Base-by-base conservation (phyloP, 2,888 invertebrate species). In the Apamea monoglypha region DNA sequence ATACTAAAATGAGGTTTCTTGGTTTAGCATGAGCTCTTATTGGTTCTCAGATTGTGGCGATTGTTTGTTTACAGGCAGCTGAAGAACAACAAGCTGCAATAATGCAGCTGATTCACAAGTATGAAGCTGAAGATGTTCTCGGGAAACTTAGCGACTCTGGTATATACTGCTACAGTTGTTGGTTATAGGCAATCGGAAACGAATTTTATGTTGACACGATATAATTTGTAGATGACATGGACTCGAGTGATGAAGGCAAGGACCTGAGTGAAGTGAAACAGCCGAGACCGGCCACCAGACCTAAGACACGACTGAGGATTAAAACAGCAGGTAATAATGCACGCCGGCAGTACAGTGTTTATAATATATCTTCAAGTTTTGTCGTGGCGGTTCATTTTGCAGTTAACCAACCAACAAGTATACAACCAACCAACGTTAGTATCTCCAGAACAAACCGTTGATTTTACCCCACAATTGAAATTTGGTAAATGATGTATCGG, bases 81-180 rank as follows among this genome's bases (percentile, higher is more conserved):
- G 98, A 98, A 93, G 98, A 98, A 90, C 97, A 98, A 93, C 97
- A 98, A 88, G 96, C 97, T 18, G 96, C 97, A 2, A 97, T 97
- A n/a, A 95, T 97, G 92, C 97, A 97, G 87, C 95, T 97, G 61
- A 96, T 97, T 40, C 96, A 97, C 83, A 97, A 97, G 84, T 97
- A 97, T 66, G 97, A 97, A 87, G 96, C 97, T 0, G 97, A 97
- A 83, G 97, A 97, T 81, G 96, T 97, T 6, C 90, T 97, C 25
- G 97, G 97, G n/a, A 97, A 97, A 79, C 93, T 97, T 25, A 96
- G 96, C 78, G 96, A 96, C 47, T 95, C 96, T 16, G 97, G 97
- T 96, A 83, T 32, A 64, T n/a, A n/a, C 14, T 56, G 18, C 8
- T 44, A 2, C 8, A 3, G 12, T 44, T 53, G 10, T 21, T 29